Evolutionary conservation across 2,113 vertebrate genomes (phyloP).

Genomic region (Phainopepla nitens): DNA sequence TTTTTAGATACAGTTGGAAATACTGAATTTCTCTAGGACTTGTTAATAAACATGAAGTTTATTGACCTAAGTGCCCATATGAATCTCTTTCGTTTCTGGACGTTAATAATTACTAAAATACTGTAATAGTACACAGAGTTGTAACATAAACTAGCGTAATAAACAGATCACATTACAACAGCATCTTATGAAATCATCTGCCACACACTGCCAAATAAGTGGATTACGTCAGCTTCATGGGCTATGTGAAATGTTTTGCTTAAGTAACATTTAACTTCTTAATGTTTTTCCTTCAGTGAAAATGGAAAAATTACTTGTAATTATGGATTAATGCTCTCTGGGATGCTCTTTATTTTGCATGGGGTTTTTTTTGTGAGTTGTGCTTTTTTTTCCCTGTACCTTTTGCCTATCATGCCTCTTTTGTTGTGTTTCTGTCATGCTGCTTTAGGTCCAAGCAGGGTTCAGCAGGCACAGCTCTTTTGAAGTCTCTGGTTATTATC

Average conservation of each 20-base stretch:
- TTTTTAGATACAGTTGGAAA: background rate
- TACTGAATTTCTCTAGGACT: background rate
- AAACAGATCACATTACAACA: background rate
- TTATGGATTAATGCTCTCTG: background rate
- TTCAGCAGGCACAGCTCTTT: background rate
- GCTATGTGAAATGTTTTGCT: background rate
- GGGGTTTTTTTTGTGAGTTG: accelerated
- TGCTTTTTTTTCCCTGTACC: background rate
- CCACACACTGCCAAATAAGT: background rate
- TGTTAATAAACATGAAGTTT: background rate
- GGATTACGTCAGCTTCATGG: background rate
- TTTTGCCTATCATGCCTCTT: background rate
- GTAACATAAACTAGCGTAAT: background rate
- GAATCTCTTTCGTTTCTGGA: background rate
- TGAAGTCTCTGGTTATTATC: background rate
- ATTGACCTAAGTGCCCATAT: background rate
- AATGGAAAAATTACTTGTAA: background rate
- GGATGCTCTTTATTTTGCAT: background rate
- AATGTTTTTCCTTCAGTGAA: background rate
- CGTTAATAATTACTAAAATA: background rate
- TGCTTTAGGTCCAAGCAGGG: background rate
- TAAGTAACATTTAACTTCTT: background rate
- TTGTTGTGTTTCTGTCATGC: background rate
- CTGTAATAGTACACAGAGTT: background rate
- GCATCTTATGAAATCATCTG: background rate